Percentiles rank a stretch among this genome's conserved stretches.
These are phyloP conservation scores for Cinclus cinclus DNA, from an alignment of 2,113 vertebrate species.

Conservation along the genomic window DNA sequence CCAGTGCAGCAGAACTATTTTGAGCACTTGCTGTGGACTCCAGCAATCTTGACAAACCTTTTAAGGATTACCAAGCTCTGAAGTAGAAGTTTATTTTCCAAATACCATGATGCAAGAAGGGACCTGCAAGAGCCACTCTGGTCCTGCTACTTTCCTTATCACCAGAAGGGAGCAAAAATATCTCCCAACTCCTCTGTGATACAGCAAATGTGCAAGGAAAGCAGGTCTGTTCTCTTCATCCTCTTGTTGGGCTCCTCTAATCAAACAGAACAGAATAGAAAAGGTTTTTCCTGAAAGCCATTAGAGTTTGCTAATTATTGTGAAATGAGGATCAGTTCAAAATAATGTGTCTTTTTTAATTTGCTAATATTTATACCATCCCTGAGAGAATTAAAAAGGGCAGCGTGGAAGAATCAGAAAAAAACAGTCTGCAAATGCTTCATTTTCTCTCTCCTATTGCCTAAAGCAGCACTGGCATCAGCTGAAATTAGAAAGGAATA, in stretches of 20 bases:
- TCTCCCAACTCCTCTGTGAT: background rate
- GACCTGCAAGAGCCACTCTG: background rate
- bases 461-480: background rate
- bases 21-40: background rate
- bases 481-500: background rate
- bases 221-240: background rate
- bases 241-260: background rate
- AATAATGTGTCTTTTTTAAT: background rate
- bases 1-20: background rate
- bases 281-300: background rate
- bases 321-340: background rate
- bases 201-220: background rate
- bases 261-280: background rate
- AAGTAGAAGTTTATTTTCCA: background rate
- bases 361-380: background rate
- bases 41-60: background rate
- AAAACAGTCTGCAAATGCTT: background rate
- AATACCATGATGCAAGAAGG: background rate
- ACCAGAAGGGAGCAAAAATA: slow-evolving; percentile 19
- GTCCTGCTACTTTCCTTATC: background rate
- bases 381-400: background rate
- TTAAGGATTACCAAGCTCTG: background rate
- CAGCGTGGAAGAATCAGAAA: background rate
- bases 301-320: background rate
- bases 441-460: background rate